Conservation (phyloP, 2,797 vertebrate species). For the Tinamus major region DNA sequence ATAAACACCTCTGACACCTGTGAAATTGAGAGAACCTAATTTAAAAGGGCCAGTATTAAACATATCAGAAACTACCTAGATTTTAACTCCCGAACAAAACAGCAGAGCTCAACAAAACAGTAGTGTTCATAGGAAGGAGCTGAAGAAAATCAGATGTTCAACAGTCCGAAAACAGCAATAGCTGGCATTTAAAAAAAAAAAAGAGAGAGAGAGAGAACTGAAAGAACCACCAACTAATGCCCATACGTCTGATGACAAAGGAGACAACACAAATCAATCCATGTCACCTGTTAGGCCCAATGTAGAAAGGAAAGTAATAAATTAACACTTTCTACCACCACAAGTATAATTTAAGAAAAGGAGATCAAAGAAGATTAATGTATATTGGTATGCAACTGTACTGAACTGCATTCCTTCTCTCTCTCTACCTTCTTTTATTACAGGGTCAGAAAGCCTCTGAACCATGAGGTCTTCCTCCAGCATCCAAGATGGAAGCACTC, state of each 20-base stretch:
- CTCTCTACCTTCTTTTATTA: slow-evolving; percentile 56
- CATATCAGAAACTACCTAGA: neutral
- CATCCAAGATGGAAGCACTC: slow-evolving; percentile 83
- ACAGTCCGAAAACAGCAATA: neutral
- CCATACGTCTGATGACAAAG: neutral
- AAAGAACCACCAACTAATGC: neutral
- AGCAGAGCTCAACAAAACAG: neutral
- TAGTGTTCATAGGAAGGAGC: neutral
- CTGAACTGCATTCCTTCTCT: neutral
- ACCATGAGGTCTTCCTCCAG: slow-evolving; percentile 57
- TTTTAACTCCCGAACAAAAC: neutral
- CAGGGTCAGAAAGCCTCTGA: slow-evolving; percentile 53
- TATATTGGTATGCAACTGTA: fast-evolving
- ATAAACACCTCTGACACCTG: neutral
- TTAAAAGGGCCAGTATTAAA: neutral
- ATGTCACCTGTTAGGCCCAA: neutral
- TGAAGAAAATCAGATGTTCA: neutral
- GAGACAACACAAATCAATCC: neutral
- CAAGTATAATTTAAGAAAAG: neutral
- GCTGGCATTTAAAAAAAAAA: neutral
- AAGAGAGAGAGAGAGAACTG: neutral
- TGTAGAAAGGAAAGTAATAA: neutral
- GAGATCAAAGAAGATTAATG: neutral
- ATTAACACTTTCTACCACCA: neutral
- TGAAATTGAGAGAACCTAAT: neutral